phyloP scores from a whole-genome alignment of 2,113 vertebrate genomes.

The Psettodes erumei region DNA sequence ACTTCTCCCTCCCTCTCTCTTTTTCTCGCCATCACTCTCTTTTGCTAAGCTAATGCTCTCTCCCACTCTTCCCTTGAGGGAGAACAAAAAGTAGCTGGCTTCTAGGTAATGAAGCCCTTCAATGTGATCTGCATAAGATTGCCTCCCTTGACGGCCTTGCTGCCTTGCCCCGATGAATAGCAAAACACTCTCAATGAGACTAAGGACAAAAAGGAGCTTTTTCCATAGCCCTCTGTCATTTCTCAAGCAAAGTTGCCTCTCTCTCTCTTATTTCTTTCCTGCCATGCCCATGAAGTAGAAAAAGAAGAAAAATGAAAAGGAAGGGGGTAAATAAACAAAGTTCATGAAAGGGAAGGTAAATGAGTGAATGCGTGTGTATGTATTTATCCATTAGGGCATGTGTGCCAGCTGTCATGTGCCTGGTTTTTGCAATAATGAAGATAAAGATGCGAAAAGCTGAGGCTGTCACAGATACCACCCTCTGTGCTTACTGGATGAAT shows the following conservation, averaged over 20 bases:
- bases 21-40: slow-evolving; percentile 19
- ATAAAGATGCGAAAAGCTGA: slow-evolving; percentile 39
- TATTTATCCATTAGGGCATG: slow-evolving; percentile 4
- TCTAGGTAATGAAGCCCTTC: slow-evolving; percentile 81
- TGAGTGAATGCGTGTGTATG: slow-evolving; percentile 26
- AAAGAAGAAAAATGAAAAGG: slow-evolving; percentile 41
- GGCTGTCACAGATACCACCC: slow-evolving; percentile 52
- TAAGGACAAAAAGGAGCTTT: slow-evolving; percentile 64
- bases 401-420: slow-evolving; percentile 2
- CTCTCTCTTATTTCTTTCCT: not conserved
- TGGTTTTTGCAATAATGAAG: slow-evolving; percentile 45
- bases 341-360: slow-evolving; percentile 70
- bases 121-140: slow-evolving; percentile 78
- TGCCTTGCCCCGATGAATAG: slow-evolving; percentile 70
- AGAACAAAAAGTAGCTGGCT: slow-evolving; percentile 73
- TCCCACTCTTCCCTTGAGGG: slow-evolving; percentile 65
- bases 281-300: slow-evolving; percentile 23
- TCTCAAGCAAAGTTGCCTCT: slow-evolving; percentile 61
- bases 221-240: slow-evolving; percentile 31
- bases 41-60: slow-evolving; percentile 63
- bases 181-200: slow-evolving; percentile 69
- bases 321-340: slow-evolving; percentile 50
- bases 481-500: slow-evolving; percentile 54
- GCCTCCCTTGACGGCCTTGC: slow-evolving; percentile 60
- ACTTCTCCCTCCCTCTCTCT: slow-evolving; percentile 8